These are phyloP conservation scores for Synanthedon vespiformis DNA, from an alignment of 2,888 invertebrate genomes.

Conservation along the genomic window DNA sequence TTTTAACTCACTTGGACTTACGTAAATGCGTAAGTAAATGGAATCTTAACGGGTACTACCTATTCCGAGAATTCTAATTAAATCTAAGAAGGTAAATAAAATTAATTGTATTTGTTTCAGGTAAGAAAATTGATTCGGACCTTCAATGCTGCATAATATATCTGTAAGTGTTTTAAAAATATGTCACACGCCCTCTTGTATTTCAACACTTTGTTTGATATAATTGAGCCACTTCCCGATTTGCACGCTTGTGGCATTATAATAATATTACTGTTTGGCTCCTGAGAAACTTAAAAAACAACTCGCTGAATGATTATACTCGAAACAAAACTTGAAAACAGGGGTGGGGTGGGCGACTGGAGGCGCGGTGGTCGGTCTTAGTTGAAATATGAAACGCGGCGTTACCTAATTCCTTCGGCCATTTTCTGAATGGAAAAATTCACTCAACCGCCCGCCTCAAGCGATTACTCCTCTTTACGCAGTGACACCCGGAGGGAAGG, in stretches of 20 bases:
- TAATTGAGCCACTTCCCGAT: conserved; percentile 38
- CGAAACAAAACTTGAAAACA: conserved; percentile 2
- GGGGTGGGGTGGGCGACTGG: conserved; percentile 14
- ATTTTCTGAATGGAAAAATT: conserved; percentile 61
- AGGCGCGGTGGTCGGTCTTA: conserved; percentile 22
- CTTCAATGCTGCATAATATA: conserved; percentile 1
- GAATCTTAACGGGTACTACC: not conserved
- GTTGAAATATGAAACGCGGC: conserved; percentile 48
- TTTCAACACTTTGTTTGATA: conserved; percentile 23
- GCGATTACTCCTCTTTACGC: conserved; percentile 56
- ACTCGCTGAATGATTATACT: conserved; percentile 27
- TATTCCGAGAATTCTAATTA: not conserved
- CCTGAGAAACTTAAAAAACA: conserved; percentile 47
- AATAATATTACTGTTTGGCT: conserved; percentile 20
- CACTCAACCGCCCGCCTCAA: conserved; percentile 50
- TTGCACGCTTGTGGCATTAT: conserved; percentile 33
- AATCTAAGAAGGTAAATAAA: not conserved
- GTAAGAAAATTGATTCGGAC: conserved; percentile 7
- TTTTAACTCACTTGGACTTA: not conserved
- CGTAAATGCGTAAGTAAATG: not conserved
- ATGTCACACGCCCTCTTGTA: conserved; percentile 21
- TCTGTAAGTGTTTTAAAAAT: conserved; percentile 15
- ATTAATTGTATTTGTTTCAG: conserved; percentile 14
- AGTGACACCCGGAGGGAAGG: conserved; percentile 41
- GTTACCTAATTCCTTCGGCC: conserved; percentile 50